These are phyloP conservation scores for Lethocerus indicus DNA, from an alignment of 1,140 invertebrate species.

Conservation along the genomic window DNA sequence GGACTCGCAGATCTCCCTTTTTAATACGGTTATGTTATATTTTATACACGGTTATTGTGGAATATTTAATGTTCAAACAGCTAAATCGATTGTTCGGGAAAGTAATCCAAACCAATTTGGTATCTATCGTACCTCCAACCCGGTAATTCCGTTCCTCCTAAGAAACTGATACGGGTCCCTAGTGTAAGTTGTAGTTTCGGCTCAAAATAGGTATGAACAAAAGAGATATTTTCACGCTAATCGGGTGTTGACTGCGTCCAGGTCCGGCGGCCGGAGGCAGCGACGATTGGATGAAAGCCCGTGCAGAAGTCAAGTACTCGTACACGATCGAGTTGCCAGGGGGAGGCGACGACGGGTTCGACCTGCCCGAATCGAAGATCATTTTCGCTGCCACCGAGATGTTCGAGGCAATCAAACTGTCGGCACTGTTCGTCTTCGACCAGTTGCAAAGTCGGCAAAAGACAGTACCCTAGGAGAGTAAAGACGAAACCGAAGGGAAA, in stretches of 20 bases:
- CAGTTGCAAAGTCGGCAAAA: too few species aligned
- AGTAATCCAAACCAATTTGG: too few species aligned
- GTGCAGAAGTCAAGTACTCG: constrained; percentile 66
- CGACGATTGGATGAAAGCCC: constrained; percentile 81
- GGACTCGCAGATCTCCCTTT: too few species aligned
- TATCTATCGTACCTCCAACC: too few species aligned
- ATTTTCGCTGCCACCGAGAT: constrained; percentile 4
- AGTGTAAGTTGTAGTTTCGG: background rate
- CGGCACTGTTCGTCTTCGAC: background rate
- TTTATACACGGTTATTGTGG: too few species aligned
- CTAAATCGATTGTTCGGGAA: too few species aligned
- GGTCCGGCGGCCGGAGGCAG: constrained; percentile 42
- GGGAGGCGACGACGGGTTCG: constrained; percentile 69
- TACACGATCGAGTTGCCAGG: constrained; percentile 82
- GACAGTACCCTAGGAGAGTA: too few species aligned
- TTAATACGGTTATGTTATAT: too few species aligned
- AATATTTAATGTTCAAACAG: too few species aligned
- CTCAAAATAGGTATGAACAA: background rate
- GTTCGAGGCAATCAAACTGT: constrained; percentile 8
- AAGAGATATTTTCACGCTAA: background rate
- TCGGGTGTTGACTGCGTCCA: constrained; percentile 19
- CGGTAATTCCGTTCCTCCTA: too few species aligned
- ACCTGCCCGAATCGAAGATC: constrained; percentile 46
- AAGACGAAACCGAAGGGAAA: too few species aligned
- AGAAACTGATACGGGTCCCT: background rate